These are phyloP conservation scores for Psittacara wagleri DNA, from an alignment of 2,113 vertebrate species.

Conservation along the genomic window DNA sequence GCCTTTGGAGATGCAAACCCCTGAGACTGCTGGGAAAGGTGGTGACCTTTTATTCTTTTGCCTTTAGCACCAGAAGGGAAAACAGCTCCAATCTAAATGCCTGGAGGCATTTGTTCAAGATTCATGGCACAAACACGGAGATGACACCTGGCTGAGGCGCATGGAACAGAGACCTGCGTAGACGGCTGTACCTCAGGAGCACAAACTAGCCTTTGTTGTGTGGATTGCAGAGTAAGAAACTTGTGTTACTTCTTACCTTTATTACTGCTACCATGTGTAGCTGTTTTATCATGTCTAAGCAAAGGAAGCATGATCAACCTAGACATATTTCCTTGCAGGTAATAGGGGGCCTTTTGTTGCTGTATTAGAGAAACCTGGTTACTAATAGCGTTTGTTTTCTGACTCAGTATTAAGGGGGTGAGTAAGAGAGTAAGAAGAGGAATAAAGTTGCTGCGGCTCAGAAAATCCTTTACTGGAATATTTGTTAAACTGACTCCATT, in stretches of 20 bases:
- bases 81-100: constrained; percentile 84
- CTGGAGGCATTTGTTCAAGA: constrained; percentile 86
- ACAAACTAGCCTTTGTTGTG: constrained; percentile 85
- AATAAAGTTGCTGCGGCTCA: constrained; percentile 81
- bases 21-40: not conserved
- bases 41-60: not conserved
- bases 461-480: constrained; percentile 85
- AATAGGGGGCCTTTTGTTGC: not conserved
- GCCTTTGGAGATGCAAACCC: not conserved
- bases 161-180: constrained; percentile 67
- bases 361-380: not conserved
- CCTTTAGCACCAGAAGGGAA: constrained; percentile 77
- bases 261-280: not conserved
- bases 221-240: constrained; percentile 82
- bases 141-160: constrained; percentile 79
- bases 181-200: constrained; percentile 69
- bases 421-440: constrained; percentile 77
- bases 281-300: rapidly evolving
- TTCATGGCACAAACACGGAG: constrained; percentile 77
- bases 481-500: constrained; percentile 85
- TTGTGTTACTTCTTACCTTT: not conserved
- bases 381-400: not conserved
- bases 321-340: rapidly evolving
- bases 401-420: constrained; percentile 84
- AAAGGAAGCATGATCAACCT: not conserved